phyloP scores from a whole-genome alignment of 1,140 invertebrate genomes.

The Habropoda laboriosa region DNA sequence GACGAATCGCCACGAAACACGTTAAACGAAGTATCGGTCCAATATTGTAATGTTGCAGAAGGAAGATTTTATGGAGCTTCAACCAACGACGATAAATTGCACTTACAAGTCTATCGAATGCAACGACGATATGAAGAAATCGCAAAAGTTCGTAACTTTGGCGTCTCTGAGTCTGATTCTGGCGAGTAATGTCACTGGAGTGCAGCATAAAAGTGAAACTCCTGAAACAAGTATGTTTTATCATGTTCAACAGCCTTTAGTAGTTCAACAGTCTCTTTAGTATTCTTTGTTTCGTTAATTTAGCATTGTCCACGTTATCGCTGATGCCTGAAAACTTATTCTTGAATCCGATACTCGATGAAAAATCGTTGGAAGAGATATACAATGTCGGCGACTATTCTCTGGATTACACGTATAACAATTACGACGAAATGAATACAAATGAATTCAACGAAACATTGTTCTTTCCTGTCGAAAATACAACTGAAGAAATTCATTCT shows the following conservation, averaged over 20 bases:
- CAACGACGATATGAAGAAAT: conserved; percentile 15
- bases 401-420: conserved; percentile 66
- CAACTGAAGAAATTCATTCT: not conserved
- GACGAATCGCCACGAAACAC: too few relatives aligned
- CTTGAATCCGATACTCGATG: conserved; percentile 38
- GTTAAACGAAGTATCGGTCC: not conserved
- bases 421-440: conserved; percentile 25
- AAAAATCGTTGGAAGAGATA: conserved; percentile 59
- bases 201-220: conserved; percentile 21
- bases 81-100: conserved; percentile 69
- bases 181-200: conserved; percentile 65
- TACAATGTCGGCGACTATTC: conserved; percentile 60
- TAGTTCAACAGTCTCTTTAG: too few relatives aligned
- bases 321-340: not conserved
- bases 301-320: not conserved
- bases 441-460: not conserved
- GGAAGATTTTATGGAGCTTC: conserved; percentile 79
- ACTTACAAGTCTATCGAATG: conserved; percentile 63
- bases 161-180: conserved; percentile 72
- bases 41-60: conserved; percentile 60
- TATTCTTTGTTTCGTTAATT: not conserved
- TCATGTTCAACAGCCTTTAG: not conserved
- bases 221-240: conserved; percentile 30
- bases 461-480: not conserved
- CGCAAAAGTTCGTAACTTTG: conserved; percentile 59